A percentile compares a stretch with the other conserved stretches of the same genome.
phyloP scores from a whole-genome alignment of 2,113 vertebrate genomes.

The Loxodonta africana region DNA sequence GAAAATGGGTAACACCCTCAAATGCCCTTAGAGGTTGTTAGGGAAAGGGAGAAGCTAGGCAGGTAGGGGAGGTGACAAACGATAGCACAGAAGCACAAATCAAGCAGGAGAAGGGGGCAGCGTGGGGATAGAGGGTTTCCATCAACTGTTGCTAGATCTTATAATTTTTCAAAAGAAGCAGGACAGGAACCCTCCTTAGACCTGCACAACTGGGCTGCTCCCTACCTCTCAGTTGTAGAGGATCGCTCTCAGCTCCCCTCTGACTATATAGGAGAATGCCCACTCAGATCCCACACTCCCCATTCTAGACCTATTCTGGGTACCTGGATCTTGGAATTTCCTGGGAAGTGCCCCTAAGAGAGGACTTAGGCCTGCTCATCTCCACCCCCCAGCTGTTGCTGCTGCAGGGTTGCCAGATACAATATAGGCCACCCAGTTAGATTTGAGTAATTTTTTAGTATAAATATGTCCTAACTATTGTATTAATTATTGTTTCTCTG shows the following conservation, averaged over 20 bases:
- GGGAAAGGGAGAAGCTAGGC: neutral
- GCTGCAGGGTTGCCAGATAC: neutral
- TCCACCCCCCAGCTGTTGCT: neutral
- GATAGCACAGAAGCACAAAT: neutral
- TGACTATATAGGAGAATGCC: fast-evolving
- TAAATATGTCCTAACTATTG: neutral
- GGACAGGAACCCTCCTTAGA: neutral
- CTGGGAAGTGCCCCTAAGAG: neutral
- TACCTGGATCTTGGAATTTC: neutral
- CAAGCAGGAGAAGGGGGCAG: fast-evolving
- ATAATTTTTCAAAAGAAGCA: neutral
- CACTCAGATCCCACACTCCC: neutral
- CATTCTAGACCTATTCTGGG: neutral
- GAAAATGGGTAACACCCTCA: neutral
- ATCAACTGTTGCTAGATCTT: neutral
- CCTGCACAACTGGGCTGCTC: neutral
- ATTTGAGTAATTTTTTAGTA: neutral
- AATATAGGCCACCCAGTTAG: neutral
- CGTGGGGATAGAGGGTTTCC: neutral
- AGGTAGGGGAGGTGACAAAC: neutral
- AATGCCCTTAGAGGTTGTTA: neutral
- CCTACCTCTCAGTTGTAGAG: neutral
- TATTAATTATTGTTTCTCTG: neutral
- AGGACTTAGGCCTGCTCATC: neutral
- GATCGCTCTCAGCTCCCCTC: neutral